Evolutionary conservation across 2,797 vertebrate genomes (phyloP), one percentile per base, ranked within the genome.

Genomic region (Cheirogaleus major): DNA sequence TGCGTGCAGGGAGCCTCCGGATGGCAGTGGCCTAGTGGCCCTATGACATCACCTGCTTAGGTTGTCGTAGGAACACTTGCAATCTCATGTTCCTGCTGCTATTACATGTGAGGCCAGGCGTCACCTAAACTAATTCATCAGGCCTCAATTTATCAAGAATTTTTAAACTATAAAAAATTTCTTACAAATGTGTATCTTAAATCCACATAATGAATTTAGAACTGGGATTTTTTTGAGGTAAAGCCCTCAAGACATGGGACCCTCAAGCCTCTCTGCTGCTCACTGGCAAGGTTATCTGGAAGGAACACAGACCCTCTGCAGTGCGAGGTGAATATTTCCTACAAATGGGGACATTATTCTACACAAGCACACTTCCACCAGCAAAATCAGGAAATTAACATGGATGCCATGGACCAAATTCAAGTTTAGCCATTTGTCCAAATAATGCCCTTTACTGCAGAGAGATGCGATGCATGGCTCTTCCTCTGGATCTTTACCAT

Each of bases 21-120:
- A 14, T 1, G 13, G 25, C 17, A 1, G 0, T 22, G n/a, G 10
- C 23, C 76, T 52, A 1, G 0, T 22, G n/a, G 10, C 23, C 76
- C 35, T 55, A 23, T 14, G 1, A 55, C 41, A 11, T 67, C 14
- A 8, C 17, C 75, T 50, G 57, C 57, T 5, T 18, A 35, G 69
- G 12, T 61, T 38, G 43, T 72, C 5, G 0, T 18, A 15, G 43
- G 23, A 32, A 20, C 38, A 12, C 50, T 43, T 41, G 52, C 67
- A 55, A 45, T 59, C 32, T 4, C 18, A 1, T 2, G 11, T 70
- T 75, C 41, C 57, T 30, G 1, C 23, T 63, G 0, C 48, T 1
- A 0, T 50, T 3, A 61, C 7, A 0, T 35, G 18, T 35, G 52
- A 80, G 57, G 20, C 14, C n/a, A 1, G 9, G 27, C 3, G 1